phyloP scores from a whole-genome alignment of 2,888 invertebrate genomes.

The Callyntrura guangdongensis region DNA sequence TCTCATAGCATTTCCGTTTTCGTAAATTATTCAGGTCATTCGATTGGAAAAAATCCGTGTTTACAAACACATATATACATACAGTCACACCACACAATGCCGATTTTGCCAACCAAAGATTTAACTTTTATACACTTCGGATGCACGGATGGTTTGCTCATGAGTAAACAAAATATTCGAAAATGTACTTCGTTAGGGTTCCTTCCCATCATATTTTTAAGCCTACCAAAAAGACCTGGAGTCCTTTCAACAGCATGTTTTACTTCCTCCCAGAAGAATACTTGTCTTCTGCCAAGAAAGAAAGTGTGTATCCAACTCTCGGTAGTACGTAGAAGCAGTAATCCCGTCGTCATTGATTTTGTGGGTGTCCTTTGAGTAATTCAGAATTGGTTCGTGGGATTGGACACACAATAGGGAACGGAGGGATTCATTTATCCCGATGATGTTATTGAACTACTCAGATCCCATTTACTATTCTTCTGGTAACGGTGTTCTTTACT shows the following conservation, averaged over 20 bases:
- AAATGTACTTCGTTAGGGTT: conserved; percentile 33
- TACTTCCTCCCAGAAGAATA: conserved; percentile 17
- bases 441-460: conserved; percentile 12
- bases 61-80: not conserved
- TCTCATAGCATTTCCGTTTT: conserved; percentile 47
- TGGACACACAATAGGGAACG: not conserved
- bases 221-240: conserved; percentile 14
- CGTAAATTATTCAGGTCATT: conserved; percentile 42
- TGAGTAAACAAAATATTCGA: conserved; percentile 33
- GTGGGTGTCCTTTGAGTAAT: conserved; percentile 8
- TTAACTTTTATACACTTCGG: not conserved
- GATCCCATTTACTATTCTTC: conserved; percentile 20
- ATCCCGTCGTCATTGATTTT: conserved; percentile 18
- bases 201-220: conserved; percentile 51
- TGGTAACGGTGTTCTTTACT: not conserved
- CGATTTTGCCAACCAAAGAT: conserved; percentile 27
- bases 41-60: conserved; percentile 64
- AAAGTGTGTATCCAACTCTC: not conserved
- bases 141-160: conserved; percentile 47
- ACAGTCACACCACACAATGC: conserved; percentile 11
- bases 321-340: conserved; percentile 7
- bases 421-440: not conserved
- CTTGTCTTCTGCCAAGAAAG: conserved; percentile 4
- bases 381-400: conserved; percentile 15
- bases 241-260: conserved; percentile 39